phyloP scores from a whole-genome alignment of 2,797 vertebrate genomes.

The Salarias fasciatus region DNA sequence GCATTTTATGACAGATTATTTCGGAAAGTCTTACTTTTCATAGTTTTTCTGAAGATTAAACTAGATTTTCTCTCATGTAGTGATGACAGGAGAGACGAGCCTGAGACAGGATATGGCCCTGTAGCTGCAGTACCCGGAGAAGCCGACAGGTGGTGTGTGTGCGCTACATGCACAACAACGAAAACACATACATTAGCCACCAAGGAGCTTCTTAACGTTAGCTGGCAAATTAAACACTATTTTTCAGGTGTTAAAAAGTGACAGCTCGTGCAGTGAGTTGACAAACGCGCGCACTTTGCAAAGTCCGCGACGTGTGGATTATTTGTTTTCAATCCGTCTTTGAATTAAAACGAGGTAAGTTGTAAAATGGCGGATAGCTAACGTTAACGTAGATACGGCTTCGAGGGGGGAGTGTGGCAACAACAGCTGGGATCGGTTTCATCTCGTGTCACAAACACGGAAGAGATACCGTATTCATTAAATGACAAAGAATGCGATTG shows the following conservation, averaged over 20 bases:
- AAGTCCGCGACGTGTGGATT: constrained; percentile 52
- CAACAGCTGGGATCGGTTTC: too few species aligned
- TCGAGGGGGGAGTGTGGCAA: neutral
- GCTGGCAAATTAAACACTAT: constrained; percentile 40
- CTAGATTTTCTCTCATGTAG: too few species aligned
- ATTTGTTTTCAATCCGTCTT: constrained; percentile 55
- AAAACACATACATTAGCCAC: constrained; percentile 71
- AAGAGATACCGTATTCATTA: too few species aligned
- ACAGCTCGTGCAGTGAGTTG: constrained; percentile 42
- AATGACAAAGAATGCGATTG: too few species aligned
- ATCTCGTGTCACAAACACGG: too few species aligned
- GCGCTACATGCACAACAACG: constrained; percentile 53
- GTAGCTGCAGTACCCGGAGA: constrained; percentile 28
- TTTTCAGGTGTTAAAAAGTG: constrained; percentile 31
- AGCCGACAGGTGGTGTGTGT: constrained; percentile 70
- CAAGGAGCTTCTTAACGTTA: constrained; percentile 52
- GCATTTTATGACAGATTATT: too few species aligned
- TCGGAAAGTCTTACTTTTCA: too few species aligned
- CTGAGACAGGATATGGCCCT: constrained; percentile 6
- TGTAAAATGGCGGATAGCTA: constrained; percentile 90
- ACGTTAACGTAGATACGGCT: constrained; percentile 72
- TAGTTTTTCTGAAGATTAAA: too few species aligned
- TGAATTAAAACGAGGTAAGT: constrained; percentile 88
- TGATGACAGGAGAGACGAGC: neutral
- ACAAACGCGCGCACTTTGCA: constrained; percentile 17